Conservation (phyloP, 2,888 invertebrate genomes). For the Sinotaia quadrata region DNA sequence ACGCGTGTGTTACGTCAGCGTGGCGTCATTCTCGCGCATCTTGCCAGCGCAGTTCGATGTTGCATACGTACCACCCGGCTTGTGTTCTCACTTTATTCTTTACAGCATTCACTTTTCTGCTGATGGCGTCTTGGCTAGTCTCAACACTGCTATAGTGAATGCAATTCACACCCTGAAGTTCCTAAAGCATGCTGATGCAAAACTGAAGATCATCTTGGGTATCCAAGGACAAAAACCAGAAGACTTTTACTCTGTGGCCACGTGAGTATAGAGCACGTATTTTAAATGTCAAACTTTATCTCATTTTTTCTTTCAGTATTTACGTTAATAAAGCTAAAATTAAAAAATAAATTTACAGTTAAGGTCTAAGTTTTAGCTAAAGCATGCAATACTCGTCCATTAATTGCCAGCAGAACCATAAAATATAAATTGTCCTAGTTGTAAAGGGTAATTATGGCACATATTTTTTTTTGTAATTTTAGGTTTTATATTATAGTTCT, state of each 20-base stretch:
- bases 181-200: neutral
- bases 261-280: no score
- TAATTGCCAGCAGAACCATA: no score
- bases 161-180: neutral
- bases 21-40: neutral
- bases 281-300: no score
- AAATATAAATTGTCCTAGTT: no score
- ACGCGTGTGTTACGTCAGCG: neutral
- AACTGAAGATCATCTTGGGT: neutral
- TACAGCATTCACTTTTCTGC: neutral
- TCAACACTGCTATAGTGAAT: neutral
- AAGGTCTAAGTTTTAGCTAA: no score
- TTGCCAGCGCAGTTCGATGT: neutral
- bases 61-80: neutral
- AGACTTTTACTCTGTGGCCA: neutral
- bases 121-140: neutral
- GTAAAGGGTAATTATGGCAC: no score
- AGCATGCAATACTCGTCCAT: no score
- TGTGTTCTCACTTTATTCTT: neutral
- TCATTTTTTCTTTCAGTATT: no score
- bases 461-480: no score
- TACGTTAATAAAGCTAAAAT: no score
- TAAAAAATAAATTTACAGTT: neutral
- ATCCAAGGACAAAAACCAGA: neutral
- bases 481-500: no score